Conservation (phyloP, 2,797 vertebrate genomes). For the Sebastes hubbsi region DNA sequence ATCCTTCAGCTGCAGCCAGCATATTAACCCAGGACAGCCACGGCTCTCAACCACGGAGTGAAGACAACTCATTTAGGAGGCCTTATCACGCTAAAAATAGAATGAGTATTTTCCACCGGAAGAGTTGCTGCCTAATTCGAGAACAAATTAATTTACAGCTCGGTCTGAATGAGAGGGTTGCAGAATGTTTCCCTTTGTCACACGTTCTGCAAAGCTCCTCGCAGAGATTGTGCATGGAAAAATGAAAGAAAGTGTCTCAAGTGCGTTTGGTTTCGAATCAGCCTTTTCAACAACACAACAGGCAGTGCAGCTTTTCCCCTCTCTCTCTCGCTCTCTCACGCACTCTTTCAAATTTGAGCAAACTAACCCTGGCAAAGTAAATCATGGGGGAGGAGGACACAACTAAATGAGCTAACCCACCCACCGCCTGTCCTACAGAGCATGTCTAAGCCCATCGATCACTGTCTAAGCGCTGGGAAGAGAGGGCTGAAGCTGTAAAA, state of each 20-base stretch:
- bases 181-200: constrained; percentile 4
- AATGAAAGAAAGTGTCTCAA: not conserved
- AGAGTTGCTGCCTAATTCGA: constrained; percentile 29
- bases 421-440: constrained; percentile 67
- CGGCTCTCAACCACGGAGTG: constrained; percentile 39
- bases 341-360: constrained; percentile 13
- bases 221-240: not conserved
- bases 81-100: constrained; percentile 48
- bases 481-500: constrained; percentile 55
- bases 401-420: constrained; percentile 57
- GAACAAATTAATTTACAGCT: constrained; percentile 24
- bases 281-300: constrained; percentile 1
- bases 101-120: constrained; percentile 36
- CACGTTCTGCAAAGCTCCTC: not conserved
- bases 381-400: constrained; percentile 61
- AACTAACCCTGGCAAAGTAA: constrained; percentile 43
- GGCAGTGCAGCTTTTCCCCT: not conserved
- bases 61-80: constrained; percentile 54
- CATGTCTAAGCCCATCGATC: constrained; percentile 77
- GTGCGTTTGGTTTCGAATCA: not conserved
- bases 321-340: not conserved
- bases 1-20: constrained; percentile 50
- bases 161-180: not conserved
- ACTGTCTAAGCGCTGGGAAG: constrained; percentile 59
- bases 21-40: constrained; percentile 51